Percentiles rank a stretch among this genome's conserved stretches.
Evolutionary conservation across 2,888 invertebrate species (phyloP).

Genomic region (Drosophila histrio): DNA sequence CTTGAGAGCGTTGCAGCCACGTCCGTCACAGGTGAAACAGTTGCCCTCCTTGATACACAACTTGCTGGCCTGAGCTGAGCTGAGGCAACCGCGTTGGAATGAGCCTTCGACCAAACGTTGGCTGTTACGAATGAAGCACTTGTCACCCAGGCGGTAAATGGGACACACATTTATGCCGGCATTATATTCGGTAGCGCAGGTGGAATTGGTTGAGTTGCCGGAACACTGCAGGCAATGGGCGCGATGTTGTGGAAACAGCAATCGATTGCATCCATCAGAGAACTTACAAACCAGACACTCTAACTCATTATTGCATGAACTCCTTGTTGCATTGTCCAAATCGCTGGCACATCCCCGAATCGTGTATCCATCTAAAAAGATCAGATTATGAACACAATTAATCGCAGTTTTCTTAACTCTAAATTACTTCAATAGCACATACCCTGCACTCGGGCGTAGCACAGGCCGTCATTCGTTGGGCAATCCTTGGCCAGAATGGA

Average conservation of each 20-base stretch:
- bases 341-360: constrained; percentile 81
- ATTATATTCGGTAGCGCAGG: constrained; percentile 74
- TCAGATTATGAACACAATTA: background rate
- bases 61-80: constrained; percentile 68
- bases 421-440: constrained; percentile 23
- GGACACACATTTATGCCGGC: constrained; percentile 70
- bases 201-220: constrained; percentile 68
- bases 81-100: constrained; percentile 82
- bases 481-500: constrained; percentile 77
- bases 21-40: constrained; percentile 81
- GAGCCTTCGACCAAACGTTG: constrained; percentile 58
- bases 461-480: constrained; percentile 60
- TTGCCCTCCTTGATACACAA: constrained; percentile 69
- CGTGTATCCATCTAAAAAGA: constrained; percentile 73
- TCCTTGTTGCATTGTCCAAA: constrained; percentile 69
- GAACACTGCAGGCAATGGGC: constrained; percentile 78
- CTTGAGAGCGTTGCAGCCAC: constrained; percentile 79
- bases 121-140: constrained; percentile 80
- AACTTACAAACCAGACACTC: constrained; percentile 75
- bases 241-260: constrained; percentile 80
- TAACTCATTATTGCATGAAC: constrained; percentile 77
- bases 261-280: constrained; percentile 79
- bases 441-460: constrained; percentile 77
- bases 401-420: background rate
- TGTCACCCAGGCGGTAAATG: constrained; percentile 77